A percentile compares a stretch with the other conserved stretches of the same genome.
Conservation (phyloP, 2,113 vertebrate species). For the Entomyzon cyanotis region DNA sequence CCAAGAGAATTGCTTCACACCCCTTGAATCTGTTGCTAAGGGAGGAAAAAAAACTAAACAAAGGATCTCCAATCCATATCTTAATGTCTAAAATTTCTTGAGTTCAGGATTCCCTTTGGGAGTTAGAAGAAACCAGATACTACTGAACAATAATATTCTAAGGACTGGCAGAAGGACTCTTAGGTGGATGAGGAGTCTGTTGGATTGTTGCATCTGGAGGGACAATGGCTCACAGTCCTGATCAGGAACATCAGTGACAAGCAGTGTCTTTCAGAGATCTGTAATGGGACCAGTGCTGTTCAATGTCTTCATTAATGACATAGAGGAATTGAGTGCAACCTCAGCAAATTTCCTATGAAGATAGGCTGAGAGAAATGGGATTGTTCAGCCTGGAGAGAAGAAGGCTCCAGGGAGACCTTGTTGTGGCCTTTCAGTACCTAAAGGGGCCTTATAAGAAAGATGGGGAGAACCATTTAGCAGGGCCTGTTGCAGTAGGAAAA, state of each 20-base stretch:
- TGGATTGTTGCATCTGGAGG: not conserved
- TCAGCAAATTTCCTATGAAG: not conserved
- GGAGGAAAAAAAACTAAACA: not conserved
- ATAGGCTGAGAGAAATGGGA: not conserved
- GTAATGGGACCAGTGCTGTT: not conserved
- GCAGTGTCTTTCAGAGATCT: not conserved
- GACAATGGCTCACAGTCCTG: accelerated
- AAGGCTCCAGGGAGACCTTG: not conserved
- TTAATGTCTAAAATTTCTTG: conserved; percentile 21
- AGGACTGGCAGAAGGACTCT: not conserved
- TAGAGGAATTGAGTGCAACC: not conserved
- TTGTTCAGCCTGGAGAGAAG: not conserved
- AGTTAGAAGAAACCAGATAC: conserved; percentile 1
- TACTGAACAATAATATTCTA: not conserved
- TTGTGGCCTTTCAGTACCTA: not conserved
- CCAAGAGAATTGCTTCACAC: conserved; percentile 63
- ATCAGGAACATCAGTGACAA: not conserved
- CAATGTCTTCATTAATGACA: not conserved
- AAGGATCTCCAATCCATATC: not conserved
- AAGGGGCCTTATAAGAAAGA: not conserved
- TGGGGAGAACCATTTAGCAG: not conserved
- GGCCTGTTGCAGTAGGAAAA: not conserved
- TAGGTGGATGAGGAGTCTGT: not conserved
- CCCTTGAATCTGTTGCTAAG: conserved; percentile 43
- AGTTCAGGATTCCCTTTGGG: not conserved